Base-by-base conservation (phyloP, 2,888 invertebrate genomes). In the Petrolisthes manimaculis region DNA sequence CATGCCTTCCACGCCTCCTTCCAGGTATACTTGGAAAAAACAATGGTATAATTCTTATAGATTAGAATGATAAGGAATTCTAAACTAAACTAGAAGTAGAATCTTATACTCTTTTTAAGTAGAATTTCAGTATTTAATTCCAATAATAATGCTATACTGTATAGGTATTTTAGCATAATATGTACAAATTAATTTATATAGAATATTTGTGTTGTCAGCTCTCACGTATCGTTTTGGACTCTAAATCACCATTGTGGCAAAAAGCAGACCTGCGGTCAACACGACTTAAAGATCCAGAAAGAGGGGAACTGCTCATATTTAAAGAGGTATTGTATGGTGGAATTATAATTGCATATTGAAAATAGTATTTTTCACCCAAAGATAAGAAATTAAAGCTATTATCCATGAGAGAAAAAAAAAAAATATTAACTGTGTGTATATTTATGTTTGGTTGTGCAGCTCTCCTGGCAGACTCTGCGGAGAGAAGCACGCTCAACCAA, bases 381-480 rank as follows among this genome's bases (percentile, higher is more conserved):
- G 37, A 37, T 37, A 37, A 37, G 2, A 37, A 37, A 37, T 37
- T 37, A 37, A 37, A 55, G 12, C 61, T 61, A 9, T 37, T 51
- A 51, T 78, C 14, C 78, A 78, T 9, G 8, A 12, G 51, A 78
- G 78, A 18, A 18, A 8, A 12, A 74, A 21, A 21, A 12, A 74
- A 21, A 18, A 3, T 1, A 21, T n/a, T 37, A 77, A 6, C 21
- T 75, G 51, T 6, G 37, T 77, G 77, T 37, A 5, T 37, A 37
- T 37, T 24, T 77, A 77, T 77, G 14, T 21, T 79, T 71, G 79
- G 55, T 84, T 3, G 37, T 71, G 9, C 89, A 91, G 94, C 94
- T 99, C 86, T 97, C 97, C 93, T 99, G 99, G 99, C 98, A 99
- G 93, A 97, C 97, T 83, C 96, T 99, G 37, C 95, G 98, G 91